phyloP scores from a whole-genome alignment of 2,888 invertebrate species.

The Pteria penguin region DNA sequence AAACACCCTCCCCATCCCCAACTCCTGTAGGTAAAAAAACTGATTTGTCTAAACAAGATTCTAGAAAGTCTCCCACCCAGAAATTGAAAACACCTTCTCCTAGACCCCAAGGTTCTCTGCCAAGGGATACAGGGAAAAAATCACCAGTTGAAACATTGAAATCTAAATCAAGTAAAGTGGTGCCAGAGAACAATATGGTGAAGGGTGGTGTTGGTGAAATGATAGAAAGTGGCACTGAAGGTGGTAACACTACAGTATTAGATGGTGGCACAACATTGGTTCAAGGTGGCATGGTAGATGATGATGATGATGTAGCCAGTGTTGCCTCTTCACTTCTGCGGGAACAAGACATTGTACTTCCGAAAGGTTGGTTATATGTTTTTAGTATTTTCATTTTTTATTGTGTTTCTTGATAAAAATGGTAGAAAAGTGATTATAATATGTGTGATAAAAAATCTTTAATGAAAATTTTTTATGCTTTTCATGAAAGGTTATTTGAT shows the following conservation, averaged over 20 bases:
- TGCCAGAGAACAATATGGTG: not conserved
- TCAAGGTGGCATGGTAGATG: not conserved
- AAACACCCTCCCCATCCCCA: not conserved
- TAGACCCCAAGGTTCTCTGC: not conserved
- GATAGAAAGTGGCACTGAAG: not conserved
- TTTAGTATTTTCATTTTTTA: too few relatives aligned
- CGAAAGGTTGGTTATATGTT: slow-evolving; percentile 44
- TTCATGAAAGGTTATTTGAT: too few relatives aligned
- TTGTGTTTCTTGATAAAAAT: not conserved
- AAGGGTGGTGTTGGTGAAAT: not conserved
- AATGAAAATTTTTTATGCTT: too few relatives aligned
- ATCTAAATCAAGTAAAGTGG: not conserved
- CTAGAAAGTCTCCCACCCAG: not conserved
- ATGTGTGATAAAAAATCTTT: too few relatives aligned
- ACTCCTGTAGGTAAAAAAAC: not conserved
- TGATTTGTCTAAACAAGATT: not conserved
- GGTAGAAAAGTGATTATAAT: too few relatives aligned
- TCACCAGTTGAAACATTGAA: not conserved
- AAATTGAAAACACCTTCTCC: not conserved
- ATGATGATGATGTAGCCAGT: slow-evolving; percentile 33
- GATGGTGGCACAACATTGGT: not conserved
- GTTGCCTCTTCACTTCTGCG: slow-evolving; percentile 35
- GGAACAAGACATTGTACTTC: slow-evolving; percentile 47
- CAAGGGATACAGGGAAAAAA: not conserved
- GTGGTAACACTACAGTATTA: not conserved